Evolutionary conservation across 1,140 invertebrate species (phyloP).

Genomic region (Odontomachus brunneus): DNA sequence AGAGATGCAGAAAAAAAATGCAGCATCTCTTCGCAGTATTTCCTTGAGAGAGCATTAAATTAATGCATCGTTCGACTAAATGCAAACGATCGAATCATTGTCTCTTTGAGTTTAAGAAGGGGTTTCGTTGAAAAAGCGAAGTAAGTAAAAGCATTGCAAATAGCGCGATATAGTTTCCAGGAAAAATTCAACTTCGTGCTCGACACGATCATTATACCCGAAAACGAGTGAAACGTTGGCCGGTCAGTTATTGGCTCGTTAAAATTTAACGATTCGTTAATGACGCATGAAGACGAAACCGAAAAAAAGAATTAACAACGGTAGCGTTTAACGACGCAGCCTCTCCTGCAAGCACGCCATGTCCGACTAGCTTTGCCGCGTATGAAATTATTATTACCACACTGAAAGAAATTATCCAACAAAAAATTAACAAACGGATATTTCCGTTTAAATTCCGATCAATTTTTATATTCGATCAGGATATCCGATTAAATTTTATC

Average conservation of each 20-base stretch:
- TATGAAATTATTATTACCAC: not conserved
- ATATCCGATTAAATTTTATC: too few relatives aligned
- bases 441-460: too few relatives aligned
- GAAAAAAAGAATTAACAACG: conserved; percentile 29
- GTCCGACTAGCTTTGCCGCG: not conserved
- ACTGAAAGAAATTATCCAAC: too few relatives aligned
- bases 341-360: not conserved
- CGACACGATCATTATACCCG: not conserved
- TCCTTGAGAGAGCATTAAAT: too few relatives aligned
- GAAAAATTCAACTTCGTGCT: conserved; percentile 1
- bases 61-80: too few relatives aligned
- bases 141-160: conserved; percentile 3
- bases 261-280: conserved; percentile 35
- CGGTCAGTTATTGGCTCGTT: conserved; percentile 19
- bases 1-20: too few relatives aligned
- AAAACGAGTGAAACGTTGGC: conserved; percentile 1
- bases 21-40: too few relatives aligned
- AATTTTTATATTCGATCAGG: too few relatives aligned
- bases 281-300: not conserved
- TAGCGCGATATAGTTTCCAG: not conserved
- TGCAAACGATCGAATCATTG: too few relatives aligned
- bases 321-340: conserved; percentile 17
- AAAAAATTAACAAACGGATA: too few relatives aligned
- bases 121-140: not conserved
- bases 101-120: too few relatives aligned